Evolutionary conservation across 1,140 invertebrate genomes (phyloP).

Genomic region (Drosophila prosaltans): DNA sequence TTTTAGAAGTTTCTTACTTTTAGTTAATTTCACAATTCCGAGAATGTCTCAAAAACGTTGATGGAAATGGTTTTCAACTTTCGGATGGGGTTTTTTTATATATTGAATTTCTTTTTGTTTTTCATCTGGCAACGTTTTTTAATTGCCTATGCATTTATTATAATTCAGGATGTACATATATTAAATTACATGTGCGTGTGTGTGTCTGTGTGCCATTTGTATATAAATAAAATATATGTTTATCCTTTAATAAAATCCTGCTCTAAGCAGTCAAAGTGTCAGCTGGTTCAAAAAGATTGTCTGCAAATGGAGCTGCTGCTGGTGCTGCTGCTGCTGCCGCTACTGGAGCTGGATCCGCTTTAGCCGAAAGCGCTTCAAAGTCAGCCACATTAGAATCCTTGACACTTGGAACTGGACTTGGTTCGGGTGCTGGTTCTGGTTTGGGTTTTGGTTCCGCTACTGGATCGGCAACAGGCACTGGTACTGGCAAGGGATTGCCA

Average conservation of each 20-base stretch:
- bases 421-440: constrained; percentile 21
- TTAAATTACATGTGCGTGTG: constrained; percentile 15
- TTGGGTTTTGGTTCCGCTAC: constrained; percentile 15
- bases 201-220: constrained; percentile 16
- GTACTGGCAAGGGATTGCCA: constrained; percentile 20
- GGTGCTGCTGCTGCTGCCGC: background rate
- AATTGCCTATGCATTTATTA: constrained; percentile 43
- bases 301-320: background rate
- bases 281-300: background rate
- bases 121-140: constrained; percentile 48
- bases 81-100: no score
- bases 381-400: background rate
- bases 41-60: no score
- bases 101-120: background rate
- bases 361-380: background rate
- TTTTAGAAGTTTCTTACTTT: no score
- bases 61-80: no score
- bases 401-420: background rate
- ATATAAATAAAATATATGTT: background rate
- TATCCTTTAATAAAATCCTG: background rate
- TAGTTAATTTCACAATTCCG: no score
- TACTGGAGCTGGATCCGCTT: background rate
- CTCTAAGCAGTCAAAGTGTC: background rate
- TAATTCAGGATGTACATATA: constrained; percentile 21
- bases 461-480: constrained; percentile 15